These are phyloP conservation scores for Castor canadensis DNA, from an alignment of 2,113 vertebrate genomes.

Conservation along the genomic window DNA sequence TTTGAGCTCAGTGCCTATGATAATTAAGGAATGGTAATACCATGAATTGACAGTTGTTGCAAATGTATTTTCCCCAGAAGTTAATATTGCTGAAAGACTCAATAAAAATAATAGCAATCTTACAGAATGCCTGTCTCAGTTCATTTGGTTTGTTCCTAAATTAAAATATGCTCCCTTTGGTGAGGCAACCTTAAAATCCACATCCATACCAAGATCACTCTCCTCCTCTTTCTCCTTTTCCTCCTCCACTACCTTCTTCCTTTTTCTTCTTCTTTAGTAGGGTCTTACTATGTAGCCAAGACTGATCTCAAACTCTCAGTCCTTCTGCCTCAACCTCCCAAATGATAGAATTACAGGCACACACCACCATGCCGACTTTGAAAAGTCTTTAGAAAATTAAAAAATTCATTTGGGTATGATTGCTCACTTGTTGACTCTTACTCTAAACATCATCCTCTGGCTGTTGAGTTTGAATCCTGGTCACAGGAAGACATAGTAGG, in stretches of 20 bases:
- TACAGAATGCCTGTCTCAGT: neutral
- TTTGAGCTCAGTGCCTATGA: constrained; percentile 6
- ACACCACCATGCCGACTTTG: neutral
- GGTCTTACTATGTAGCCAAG: neutral
- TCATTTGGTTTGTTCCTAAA: neutral
- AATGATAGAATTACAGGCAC: neutral
- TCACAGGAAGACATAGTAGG: neutral
- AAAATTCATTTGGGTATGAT: neutral
- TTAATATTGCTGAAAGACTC: neutral
- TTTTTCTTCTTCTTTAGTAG: neutral
- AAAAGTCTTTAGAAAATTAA: neutral
- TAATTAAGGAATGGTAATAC: neutral
- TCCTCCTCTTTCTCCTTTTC: no score
- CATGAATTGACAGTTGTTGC: neutral
- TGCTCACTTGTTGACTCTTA: neutral
- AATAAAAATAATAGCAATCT: neutral
- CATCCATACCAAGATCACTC: neutral
- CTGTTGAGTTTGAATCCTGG: neutral
- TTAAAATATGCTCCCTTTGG: neutral
- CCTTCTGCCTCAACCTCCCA: neutral
- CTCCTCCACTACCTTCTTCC: no score
- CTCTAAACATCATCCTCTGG: neutral
- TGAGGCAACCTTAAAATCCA: neutral
- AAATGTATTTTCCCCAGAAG: neutral
- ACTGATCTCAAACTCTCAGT: neutral